Conservation (phyloP, 2,797 vertebrate species). For the Macropodus opercularis region DNA sequence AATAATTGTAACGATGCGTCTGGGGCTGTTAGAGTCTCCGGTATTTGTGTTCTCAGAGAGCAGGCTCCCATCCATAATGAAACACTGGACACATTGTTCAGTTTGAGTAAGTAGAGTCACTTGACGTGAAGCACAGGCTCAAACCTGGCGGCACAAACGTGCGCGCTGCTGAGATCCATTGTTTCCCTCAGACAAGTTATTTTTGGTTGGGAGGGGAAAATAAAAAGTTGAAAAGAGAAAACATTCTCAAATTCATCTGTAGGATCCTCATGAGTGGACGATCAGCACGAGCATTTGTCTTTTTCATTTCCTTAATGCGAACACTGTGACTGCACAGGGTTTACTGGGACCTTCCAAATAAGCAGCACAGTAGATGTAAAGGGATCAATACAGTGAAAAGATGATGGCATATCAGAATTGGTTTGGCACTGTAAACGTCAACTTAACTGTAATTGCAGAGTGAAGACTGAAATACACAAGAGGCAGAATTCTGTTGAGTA, state of each 20-base stretch:
- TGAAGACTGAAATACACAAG: slow-evolving; percentile 26
- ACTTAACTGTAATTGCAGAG: slow-evolving; percentile 10
- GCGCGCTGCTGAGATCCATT: slow-evolving; percentile 51
- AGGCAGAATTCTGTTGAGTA: slow-evolving; percentile 53
- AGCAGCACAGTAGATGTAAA: slow-evolving; percentile 31
- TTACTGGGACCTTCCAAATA: slow-evolving; percentile 53
- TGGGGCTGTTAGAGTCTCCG: too few relatives aligned
- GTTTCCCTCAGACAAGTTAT: slow-evolving; percentile 61
- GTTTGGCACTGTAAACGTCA: slow-evolving; percentile 47
- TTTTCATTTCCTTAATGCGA: slow-evolving; percentile 78
- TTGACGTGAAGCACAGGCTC: slow-evolving; percentile 65
- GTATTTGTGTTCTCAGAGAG: slow-evolving; percentile 4
- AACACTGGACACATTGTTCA: slow-evolving; percentile 71
- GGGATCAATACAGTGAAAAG: slow-evolving; percentile 34
- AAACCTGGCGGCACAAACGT: slow-evolving; percentile 31
- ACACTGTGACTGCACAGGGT: slow-evolving; percentile 51
- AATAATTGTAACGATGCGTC: too few relatives aligned
- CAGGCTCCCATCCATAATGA: slow-evolving; percentile 40
- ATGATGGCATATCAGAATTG: slow-evolving; percentile 37
- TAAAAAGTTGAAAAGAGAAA: slow-evolving; percentile 57
- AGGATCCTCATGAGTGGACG: slow-evolving; percentile 59
- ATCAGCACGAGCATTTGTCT: slow-evolving; percentile 50
- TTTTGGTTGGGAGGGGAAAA: slow-evolving; percentile 39
- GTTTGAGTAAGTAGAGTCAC: slow-evolving; percentile 76
- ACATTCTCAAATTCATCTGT: slow-evolving; percentile 64